Conservation (phyloP, 2,888 invertebrate species). For the Hirtodrosophila histrioides region DNA sequence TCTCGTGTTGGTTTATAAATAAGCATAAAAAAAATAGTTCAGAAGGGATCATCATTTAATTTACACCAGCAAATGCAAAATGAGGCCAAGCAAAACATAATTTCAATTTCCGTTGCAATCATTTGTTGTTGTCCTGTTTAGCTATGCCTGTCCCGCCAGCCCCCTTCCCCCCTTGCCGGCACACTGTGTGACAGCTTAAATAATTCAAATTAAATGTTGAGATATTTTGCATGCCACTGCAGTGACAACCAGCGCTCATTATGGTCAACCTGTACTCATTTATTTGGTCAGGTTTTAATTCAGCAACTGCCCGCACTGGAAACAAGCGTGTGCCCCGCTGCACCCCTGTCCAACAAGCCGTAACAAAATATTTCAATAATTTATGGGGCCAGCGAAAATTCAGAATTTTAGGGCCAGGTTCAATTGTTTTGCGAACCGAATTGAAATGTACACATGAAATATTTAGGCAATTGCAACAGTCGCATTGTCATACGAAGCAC, state of each 20-base stretch:
- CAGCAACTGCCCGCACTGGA: slow-evolving; percentile 5
- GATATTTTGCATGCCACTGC: slow-evolving; percentile 10
- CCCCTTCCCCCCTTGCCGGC: no score
- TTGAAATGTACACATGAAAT: slow-evolving; percentile 50
- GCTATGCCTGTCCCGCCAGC: no score
- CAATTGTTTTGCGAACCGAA: slow-evolving; percentile 42
- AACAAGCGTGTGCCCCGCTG: background rate
- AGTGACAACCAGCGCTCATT: slow-evolving; percentile 24
- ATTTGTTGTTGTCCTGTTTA: slow-evolving; percentile 16
- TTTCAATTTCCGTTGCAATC: slow-evolving; percentile 76
- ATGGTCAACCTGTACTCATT: slow-evolving; percentile 12
- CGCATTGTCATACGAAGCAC: slow-evolving; percentile 8
- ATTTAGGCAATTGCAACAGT: slow-evolving; percentile 40
- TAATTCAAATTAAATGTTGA: slow-evolving; percentile 61
- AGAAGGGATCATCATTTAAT: slow-evolving; percentile 35
- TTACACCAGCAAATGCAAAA: slow-evolving; percentile 39
- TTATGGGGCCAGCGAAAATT: slow-evolving; percentile 48
- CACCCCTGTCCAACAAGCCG: background rate
- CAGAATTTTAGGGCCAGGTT: slow-evolving; percentile 43
- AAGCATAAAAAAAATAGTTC: slow-evolving; percentile 5
- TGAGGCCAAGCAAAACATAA: slow-evolving; percentile 61
- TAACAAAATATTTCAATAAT: slow-evolving; percentile 55
- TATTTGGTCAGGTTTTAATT: slow-evolving; percentile 52
- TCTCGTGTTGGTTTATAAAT: slow-evolving; percentile 20
- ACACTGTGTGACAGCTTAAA: slow-evolving; percentile 41